Conservation (phyloP, 2,888 invertebrate species). For the Dolichopus griseipennis region DNA sequence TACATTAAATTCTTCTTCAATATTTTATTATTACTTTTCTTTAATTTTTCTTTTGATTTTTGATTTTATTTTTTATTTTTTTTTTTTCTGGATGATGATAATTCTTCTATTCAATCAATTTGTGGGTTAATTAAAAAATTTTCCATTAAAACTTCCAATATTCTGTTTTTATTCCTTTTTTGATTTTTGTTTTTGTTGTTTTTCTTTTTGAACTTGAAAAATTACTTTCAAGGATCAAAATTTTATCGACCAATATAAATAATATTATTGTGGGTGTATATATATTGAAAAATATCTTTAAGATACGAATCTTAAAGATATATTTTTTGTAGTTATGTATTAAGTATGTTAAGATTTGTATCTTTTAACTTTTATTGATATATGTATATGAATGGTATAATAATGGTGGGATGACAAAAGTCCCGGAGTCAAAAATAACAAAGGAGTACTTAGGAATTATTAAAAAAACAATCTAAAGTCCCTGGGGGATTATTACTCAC, state of each 20-base stretch:
- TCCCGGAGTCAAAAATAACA: too few species aligned
- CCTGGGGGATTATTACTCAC: too few species aligned
- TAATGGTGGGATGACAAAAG: too few species aligned
- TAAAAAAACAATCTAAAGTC: too few species aligned
- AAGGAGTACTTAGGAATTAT: too few species aligned
- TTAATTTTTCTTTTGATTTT: neutral
- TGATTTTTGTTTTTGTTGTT: neutral
- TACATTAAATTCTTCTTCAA: neutral
- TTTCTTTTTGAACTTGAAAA: neutral
- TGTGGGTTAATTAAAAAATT: slow-evolving; percentile 1
- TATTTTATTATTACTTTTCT: neutral
- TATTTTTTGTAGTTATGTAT: too few species aligned
- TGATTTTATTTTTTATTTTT: neutral
- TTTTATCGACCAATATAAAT: neutral
- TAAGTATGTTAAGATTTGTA: neutral
- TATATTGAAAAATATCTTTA: too few species aligned
- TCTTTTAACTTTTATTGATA: neutral
- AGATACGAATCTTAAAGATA: too few species aligned
- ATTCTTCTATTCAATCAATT: slow-evolving; percentile 6
- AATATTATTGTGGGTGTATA: too few species aligned
- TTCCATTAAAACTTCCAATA: slow-evolving; percentile 1
- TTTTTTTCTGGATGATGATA: neutral
- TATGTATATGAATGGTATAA: neutral
- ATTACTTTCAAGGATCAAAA: neutral
- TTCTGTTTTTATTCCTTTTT: neutral